Percentiles rank a stretch among this genome's conserved stretches.
Conservation (phyloP, 2,797 vertebrate species). For the Paedocypris micromegethes region DNA sequence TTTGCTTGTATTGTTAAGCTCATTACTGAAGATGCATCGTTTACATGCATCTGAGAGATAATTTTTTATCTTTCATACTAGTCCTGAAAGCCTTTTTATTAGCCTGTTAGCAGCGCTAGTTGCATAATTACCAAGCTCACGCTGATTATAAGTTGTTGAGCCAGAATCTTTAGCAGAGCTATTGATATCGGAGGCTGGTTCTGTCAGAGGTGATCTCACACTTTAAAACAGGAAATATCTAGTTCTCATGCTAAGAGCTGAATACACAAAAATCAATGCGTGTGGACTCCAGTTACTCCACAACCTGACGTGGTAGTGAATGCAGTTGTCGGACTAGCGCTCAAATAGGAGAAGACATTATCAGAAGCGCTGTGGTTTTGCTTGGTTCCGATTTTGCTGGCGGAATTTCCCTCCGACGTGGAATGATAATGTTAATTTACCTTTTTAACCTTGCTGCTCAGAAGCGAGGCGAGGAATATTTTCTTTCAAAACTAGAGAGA, state of each 20-base stretch:
- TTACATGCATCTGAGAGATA: too few species aligned
- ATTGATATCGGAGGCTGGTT: slow-evolving; percentile 33
- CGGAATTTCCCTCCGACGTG: slow-evolving; percentile 7
- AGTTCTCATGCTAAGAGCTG: slow-evolving; percentile 26
- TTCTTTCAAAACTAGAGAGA: not conserved
- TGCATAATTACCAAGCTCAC: too few species aligned
- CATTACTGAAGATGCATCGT: too few species aligned
- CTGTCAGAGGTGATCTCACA: slow-evolving; percentile 37
- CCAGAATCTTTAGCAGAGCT: slow-evolving; percentile 17
- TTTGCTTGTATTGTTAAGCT: too few species aligned
- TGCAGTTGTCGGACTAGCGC: slow-evolving; percentile 4
- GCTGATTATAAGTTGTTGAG: not conserved
- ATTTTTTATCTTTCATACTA: too few species aligned
- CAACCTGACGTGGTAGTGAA: slow-evolving; percentile 7
- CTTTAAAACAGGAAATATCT: slow-evolving; percentile 30
- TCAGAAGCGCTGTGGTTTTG: slow-evolving; percentile 2
- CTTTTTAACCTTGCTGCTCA: slow-evolving; percentile 21
- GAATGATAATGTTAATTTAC: slow-evolving; percentile 17
- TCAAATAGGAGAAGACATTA: not conserved
- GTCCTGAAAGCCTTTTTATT: too few species aligned
- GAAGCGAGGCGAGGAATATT: slow-evolving; percentile 6
- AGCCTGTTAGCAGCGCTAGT: too few species aligned
- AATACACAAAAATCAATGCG: slow-evolving; percentile 15
- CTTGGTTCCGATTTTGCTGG: not conserved
- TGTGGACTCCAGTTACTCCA: not conserved